A percentile compares a stretch with the other conserved stretches of the same genome.
phyloP scores from a whole-genome alignment of 2,888 invertebrate species.

The Hydrotaea cyrtoneurina region DNA sequence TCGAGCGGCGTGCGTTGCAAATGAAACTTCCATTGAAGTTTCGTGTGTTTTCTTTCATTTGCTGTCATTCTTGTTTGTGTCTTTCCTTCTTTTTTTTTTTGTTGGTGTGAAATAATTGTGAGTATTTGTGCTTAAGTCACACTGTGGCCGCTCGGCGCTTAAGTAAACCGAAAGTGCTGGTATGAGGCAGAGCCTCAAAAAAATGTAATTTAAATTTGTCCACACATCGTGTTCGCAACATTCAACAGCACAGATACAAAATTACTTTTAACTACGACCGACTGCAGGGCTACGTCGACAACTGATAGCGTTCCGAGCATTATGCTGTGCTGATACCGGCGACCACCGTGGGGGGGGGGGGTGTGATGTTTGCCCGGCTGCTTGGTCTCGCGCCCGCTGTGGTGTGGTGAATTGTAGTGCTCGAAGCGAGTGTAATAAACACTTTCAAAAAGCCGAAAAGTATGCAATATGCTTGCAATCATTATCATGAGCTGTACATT shows the following conservation, averaged over 20 bases:
- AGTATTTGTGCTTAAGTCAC: neutral
- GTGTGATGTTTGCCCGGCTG: slow-evolving; percentile 3
- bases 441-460: slow-evolving; percentile 69
- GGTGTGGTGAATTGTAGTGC: slow-evolving; percentile 52
- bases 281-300: neutral
- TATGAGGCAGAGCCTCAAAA: neutral
- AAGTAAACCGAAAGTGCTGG: neutral
- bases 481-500: slow-evolving; percentile 57
- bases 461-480: slow-evolving; percentile 68
- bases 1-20: slow-evolving; percentile 5
- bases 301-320: slow-evolving; percentile 6
- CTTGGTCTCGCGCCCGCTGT: neutral
- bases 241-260: slow-evolving; percentile 25
- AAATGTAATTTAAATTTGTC: slow-evolving; percentile 64
- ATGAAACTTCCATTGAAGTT: slow-evolving; percentile 49
- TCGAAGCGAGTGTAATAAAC: slow-evolving; percentile 66
- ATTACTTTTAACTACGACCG: slow-evolving; percentile 31
- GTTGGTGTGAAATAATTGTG: neutral
- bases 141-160: neutral
- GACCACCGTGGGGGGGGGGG: no score
- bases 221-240: slow-evolving; percentile 20
- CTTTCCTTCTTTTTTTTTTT: neutral
- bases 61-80: no score
- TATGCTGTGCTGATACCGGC: slow-evolving; percentile 12
- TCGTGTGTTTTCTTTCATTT: neutral